Base-by-base conservation (phyloP, 1,140 invertebrate species). In the Panagrolaimus sp. region DNA sequence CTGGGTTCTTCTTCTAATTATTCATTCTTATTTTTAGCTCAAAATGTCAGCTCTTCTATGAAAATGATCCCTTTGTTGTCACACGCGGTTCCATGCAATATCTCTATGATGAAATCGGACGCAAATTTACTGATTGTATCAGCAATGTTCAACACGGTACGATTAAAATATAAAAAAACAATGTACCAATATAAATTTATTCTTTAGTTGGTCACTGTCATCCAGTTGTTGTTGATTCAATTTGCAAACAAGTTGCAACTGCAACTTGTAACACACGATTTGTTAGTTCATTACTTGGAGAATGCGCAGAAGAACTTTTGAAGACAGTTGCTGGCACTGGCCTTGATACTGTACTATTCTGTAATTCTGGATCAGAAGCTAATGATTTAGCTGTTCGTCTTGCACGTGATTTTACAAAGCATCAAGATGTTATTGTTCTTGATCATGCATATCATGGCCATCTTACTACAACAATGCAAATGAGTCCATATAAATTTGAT, bases 361-460 rank as follows among this genome's bases (percentile, higher is more conserved):
- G 96, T 16, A 99, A 98, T 84, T 98, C 96, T 25, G 88, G 88
- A 87, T 88, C 14, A 9, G 69, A 74, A 47, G 94, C 96, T 2
- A 99, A 98, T 85, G 96, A 99, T 85, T 86, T 99, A 72, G 96
- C 96, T 0, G 83, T 98, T 7, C 87, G 94, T 57, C 85, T 99
- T 51, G 92, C 94, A 1, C 87, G 90, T 67, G 88, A 91, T 53
- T 90, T 95, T 81, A 97, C 93, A 1, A 89, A 90, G 72, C 88
- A 90, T 62, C 88, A 89, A 75, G 93, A 98, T 82, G 87, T 96
- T 45, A 91, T 98, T 75, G 90, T 91, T 0, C 83, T 98, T 14
- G 93, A 98, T 83, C 92, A 96, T 86, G 94, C 94, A 61, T 98
- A 98, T 87, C 96, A 99, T 86, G 96, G 96, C 57, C 93, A 98